Evolutionary conservation across 2,113 vertebrate species (phyloP).

Genomic region (Mola mola): DNA sequence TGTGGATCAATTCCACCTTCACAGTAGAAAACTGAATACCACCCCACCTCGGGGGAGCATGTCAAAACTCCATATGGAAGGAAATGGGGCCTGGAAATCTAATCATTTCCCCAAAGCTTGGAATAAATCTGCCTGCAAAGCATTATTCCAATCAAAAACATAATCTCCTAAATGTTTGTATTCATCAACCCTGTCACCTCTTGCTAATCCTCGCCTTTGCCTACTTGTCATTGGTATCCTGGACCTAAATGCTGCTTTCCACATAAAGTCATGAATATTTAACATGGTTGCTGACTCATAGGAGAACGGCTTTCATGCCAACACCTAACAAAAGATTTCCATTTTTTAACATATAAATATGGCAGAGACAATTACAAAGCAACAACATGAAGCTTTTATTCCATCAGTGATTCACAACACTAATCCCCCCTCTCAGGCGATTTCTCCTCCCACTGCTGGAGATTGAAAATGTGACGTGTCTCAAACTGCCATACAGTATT

Average conservation of each 20-base stretch:
- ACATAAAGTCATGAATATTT: constrained; percentile 78
- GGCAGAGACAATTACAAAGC: constrained; percentile 77
- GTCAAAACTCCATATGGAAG: constrained; percentile 73
- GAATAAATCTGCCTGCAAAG: constrained; percentile 75
- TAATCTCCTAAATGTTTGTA: constrained; percentile 83
- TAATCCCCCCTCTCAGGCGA: constrained; percentile 77
- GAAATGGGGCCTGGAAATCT: constrained; percentile 44
- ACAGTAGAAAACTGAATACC: constrained; percentile 73
- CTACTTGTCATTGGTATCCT: constrained; percentile 67
- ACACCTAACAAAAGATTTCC: constrained; percentile 73
- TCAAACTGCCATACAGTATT: constrained; percentile 66
- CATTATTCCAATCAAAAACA: constrained; percentile 81
- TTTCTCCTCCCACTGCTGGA: constrained; percentile 76
- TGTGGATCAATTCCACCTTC: constrained; percentile 79
- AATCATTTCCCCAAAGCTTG: constrained; percentile 60
- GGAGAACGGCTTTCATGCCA: constrained; percentile 70
- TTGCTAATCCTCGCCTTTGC: constrained; percentile 71
- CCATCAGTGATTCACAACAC: constrained; percentile 75
- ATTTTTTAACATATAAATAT: constrained; percentile 80
- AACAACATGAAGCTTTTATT: constrained; percentile 77
- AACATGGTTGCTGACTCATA: constrained; percentile 70
- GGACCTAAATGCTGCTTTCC: constrained; percentile 71
- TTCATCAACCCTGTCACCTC: constrained; percentile 79
- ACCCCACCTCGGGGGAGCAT: constrained; percentile 61
- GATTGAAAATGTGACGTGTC: constrained; percentile 78